phyloP scores from a whole-genome alignment of 2,797 vertebrate species.

The Myripristis jacobus region DNA sequence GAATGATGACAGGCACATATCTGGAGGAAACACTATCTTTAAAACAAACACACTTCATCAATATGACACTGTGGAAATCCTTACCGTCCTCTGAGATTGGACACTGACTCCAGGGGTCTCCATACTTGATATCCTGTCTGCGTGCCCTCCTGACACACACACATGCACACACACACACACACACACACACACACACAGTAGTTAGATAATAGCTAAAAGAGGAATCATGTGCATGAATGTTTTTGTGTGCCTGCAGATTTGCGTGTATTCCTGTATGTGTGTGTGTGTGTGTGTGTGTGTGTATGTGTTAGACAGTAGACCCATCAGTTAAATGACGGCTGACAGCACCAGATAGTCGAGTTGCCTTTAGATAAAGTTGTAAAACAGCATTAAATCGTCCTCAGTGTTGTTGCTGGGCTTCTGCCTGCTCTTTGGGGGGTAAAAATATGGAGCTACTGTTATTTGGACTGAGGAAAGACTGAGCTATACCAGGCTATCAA shows the following conservation, averaged over 20 bases:
- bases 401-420: conserved; percentile 31
- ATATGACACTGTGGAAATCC: conserved; percentile 26
- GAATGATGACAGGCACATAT: conserved; percentile 1
- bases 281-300: conserved; percentile 18
- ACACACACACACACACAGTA: conserved; percentile 1
- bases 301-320: conserved; percentile 9
- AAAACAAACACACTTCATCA: conserved; percentile 3
- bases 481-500: conserved; percentile 32
- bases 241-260: neutral
- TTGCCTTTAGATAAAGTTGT: conserved; percentile 36
- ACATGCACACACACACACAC: conserved; percentile 32
- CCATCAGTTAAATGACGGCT: conserved; percentile 21
- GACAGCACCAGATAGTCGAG: conserved; percentile 17
- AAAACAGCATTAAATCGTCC: conserved; percentile 19
- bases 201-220: conserved; percentile 1
- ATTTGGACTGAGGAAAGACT: conserved; percentile 22
- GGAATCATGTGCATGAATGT: neutral
- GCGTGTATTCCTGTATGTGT: conserved; percentile 1
- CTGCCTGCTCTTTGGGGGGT: neutral
- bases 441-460: conserved; percentile 29
- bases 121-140: conserved; percentile 85
- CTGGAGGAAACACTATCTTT: neutral
- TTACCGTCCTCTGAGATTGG: conserved; percentile 84
- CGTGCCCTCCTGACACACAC: conserved; percentile 80
- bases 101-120: conserved; percentile 87